These are phyloP conservation scores for Tinea semifulvella DNA, from an alignment of 2,888 invertebrate genomes.

Conservation along the genomic window DNA sequence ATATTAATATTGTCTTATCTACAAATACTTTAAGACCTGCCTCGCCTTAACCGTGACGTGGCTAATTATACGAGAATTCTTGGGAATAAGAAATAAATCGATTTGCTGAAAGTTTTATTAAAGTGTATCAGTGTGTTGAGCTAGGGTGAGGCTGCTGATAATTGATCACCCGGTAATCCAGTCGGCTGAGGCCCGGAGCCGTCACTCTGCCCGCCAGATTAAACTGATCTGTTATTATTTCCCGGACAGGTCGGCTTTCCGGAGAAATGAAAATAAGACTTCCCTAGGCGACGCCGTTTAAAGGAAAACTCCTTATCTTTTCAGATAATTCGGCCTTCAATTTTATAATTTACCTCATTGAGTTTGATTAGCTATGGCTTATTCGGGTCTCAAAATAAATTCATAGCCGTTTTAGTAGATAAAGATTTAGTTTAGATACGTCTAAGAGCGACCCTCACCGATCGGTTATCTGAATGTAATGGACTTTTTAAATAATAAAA, in stretches of 20 bases:
- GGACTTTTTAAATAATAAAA: too few species aligned
- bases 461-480: too few species aligned
- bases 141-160: constrained; percentile 31
- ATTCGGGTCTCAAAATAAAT: background rate
- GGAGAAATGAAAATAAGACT: constrained; percentile 12
- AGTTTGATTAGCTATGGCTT: background rate
- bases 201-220: constrained; percentile 28
- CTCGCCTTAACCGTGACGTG: background rate
- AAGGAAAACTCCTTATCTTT: constrained; percentile 9
- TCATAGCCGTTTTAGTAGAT: background rate
- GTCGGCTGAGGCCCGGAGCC: constrained; percentile 21
- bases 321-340: background rate
- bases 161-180: constrained; percentile 46
- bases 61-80: constrained; percentile 3
- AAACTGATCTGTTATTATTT: constrained; percentile 43
- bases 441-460: too few species aligned
- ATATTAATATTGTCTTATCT: too few species aligned
- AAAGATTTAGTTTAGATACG: background rate
- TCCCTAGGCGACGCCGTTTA: constrained; percentile 1
- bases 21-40: too few species aligned
- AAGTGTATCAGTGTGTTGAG: constrained; percentile 13
- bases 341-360: constrained; percentile 2
- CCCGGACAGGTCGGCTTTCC: constrained; percentile 26
- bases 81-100: constrained; percentile 8
- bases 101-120: constrained; percentile 11